These are phyloP conservation scores for Dermolepida albohirtum DNA, from an alignment of 2,888 invertebrate genomes.

Conservation along the genomic window DNA sequence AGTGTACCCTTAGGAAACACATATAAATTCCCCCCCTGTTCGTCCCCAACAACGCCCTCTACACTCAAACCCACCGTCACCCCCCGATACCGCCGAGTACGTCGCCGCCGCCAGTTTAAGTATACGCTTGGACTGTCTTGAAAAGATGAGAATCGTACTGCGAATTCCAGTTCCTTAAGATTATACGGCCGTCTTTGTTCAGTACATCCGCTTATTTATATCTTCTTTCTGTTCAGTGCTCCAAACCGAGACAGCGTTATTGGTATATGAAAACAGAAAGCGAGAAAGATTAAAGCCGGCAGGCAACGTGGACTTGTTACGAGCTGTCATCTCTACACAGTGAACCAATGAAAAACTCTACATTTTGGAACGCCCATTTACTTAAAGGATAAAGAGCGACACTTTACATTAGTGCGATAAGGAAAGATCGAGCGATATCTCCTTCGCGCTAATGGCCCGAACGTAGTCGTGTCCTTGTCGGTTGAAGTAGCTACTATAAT, in stretches of 20 bases:
- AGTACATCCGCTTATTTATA: slow-evolving; percentile 48
- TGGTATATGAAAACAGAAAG: slow-evolving; percentile 55
- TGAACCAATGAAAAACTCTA: slow-evolving; percentile 53
- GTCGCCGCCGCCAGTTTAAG: slow-evolving; percentile 55
- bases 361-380: slow-evolving; percentile 58
- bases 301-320: slow-evolving; percentile 61
- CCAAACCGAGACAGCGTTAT: slow-evolving; percentile 58
- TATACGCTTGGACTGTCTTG: slow-evolving; percentile 64
- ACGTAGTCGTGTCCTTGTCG: slow-evolving; percentile 60
- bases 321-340: slow-evolving; percentile 49
- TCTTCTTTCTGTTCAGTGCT: slow-evolving; percentile 41
- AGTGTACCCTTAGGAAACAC: slow-evolving; percentile 63
- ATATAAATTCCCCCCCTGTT: slow-evolving; percentile 54
- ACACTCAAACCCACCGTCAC: slow-evolving; percentile 33
- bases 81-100: slow-evolving; percentile 23
- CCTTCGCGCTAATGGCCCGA: slow-evolving; percentile 52
- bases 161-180: slow-evolving; percentile 65
- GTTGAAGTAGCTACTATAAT: slow-evolving; percentile 63
- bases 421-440: slow-evolving; percentile 54
- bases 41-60: slow-evolving; percentile 51
- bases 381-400: slow-evolving; percentile 64
- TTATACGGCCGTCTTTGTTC: slow-evolving; percentile 58
- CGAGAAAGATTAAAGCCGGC: slow-evolving; percentile 53
- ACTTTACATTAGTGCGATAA: slow-evolving; percentile 60
- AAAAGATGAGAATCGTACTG: slow-evolving; percentile 64